Percentiles rank a stretch among this genome's conserved stretches.
Evolutionary conservation across 1,140 invertebrate species (phyloP).

Genomic region (Panagrolaimus sp.): DNA sequence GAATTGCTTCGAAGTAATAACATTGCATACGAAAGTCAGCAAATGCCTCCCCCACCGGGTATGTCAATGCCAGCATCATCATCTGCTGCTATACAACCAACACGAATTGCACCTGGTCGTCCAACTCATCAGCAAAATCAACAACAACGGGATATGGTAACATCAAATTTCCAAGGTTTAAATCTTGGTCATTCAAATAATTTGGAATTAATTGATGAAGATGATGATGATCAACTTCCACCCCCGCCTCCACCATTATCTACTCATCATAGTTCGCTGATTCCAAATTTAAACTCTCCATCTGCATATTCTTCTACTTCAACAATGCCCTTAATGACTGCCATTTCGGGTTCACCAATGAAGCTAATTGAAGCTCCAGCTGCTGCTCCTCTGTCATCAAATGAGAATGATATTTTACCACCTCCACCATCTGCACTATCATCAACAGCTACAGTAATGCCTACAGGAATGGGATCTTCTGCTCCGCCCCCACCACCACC

Average conservation of each 20-base stretch:
- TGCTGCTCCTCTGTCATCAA: not conserved
- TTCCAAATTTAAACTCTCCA: not conserved
- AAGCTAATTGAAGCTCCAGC: not conserved
- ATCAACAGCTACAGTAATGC: too few species aligned
- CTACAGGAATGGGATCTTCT: not conserved
- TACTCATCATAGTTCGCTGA: not conserved
- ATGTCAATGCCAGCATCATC: not conserved
- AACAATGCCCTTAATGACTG: not conserved
- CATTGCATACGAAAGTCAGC: not conserved
- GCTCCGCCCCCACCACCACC: constrained; percentile 15
- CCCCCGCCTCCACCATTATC: constrained; percentile 13
- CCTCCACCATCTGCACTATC: not conserved
- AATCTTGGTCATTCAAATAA: not conserved
- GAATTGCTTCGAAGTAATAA: not conserved
- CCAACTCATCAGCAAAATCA: not conserved
- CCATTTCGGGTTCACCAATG: too few species aligned
- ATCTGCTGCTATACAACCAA: not conserved
- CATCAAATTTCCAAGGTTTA: constrained; percentile 3
- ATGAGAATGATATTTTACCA: too few species aligned
- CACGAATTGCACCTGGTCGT: not conserved
- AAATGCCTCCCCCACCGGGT: constrained; percentile 2
- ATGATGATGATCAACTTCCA: constrained; percentile 13
- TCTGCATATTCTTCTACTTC: not conserved
- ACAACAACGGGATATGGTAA: too few species aligned
- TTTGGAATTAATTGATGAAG: not conserved